Evolutionary conservation across 2,113 vertebrate genomes (phyloP).

Genomic region (Toxostoma redivivum): DNA sequence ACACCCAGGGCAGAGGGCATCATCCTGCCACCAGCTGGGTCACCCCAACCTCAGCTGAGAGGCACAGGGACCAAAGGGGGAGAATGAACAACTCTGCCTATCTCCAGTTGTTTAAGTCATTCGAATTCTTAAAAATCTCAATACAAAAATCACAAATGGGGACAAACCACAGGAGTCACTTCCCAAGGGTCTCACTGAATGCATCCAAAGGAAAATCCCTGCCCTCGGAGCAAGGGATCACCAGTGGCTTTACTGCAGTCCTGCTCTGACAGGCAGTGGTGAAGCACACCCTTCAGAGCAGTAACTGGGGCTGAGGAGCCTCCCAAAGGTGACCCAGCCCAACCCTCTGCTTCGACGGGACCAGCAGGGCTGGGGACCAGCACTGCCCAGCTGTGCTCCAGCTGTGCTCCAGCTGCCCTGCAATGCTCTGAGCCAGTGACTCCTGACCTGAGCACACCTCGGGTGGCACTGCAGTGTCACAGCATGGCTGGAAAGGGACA

Average conservation of each 20-base stretch:
- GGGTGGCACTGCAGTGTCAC: rapidly evolving
- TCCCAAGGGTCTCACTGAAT: not conserved
- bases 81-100: not conserved
- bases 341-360: not conserved
- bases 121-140: not conserved
- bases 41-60: not conserved
- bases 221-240: not conserved
- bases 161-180: not conserved
- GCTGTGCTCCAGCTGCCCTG: not conserved
- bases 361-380: not conserved
- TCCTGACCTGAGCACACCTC: not conserved
- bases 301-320: not conserved
- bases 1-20: no score
- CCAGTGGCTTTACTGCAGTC: not conserved
- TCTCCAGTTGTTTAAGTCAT: not conserved
- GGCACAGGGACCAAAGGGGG: not conserved
- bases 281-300: not conserved
- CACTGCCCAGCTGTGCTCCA: no score
- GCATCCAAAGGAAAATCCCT: not conserved
- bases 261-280: not conserved
- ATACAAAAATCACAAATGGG: not conserved
- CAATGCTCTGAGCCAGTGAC: not conserved
- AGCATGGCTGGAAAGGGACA: not conserved
- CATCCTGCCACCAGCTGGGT: no score
- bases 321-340: not conserved